Base-by-base conservation (phyloP, 2,797 vertebrate species). In the Eulemur mongoz region DNA sequence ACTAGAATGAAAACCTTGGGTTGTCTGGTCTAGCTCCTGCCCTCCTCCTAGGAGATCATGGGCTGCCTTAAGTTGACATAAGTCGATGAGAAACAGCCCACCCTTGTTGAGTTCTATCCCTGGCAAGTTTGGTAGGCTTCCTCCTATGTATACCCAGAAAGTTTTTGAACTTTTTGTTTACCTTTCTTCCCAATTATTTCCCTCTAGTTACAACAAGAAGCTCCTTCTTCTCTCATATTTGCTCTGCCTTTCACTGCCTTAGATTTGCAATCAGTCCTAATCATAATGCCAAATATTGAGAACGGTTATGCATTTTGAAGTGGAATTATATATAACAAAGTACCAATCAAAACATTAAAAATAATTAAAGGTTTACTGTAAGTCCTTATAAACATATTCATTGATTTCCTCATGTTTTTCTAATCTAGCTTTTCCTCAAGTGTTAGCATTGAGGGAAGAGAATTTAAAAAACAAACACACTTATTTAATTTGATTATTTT, bases 281-380 rank as follows among this genome's bases (percentile, higher is more conserved):
- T 38, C n/a, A 38, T 48, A 81, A 69, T 40, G 67, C 43, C 65
- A 84, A 32, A 57, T 79, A 84, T 1, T 50, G 45, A 88, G 45
- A 40, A 92, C 72, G 70, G 15, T 65, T 75, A 18, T 20, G 22
- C 11, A 48, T 92, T 97, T 94, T 73, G 70, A 88, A 94, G 38
- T 48, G 11, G 50, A 43, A 54, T 82, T 78, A 61, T 17, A 50
- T 80, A 61, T 23, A 86, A 57, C 75, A 70, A 84, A 87, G 50
- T 85, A 27, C 20, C 30, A 17, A 7, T 35, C 30, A 84, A 82
- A 81, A 75, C 11, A 38, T 57, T 67, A 89, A 61, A 91, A 82
- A 30, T 90, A 38, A 89, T 52, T 79, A 48, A 54, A 2, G 17
- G 59, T 86, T 94, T 38, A 23, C 30, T 23, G 84, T 45, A 65